A percentile compares a stretch with the other conserved stretches of the same genome.
Evolutionary conservation across 2,797 vertebrate genomes (phyloP).

Genomic region (Huso huso): DNA sequence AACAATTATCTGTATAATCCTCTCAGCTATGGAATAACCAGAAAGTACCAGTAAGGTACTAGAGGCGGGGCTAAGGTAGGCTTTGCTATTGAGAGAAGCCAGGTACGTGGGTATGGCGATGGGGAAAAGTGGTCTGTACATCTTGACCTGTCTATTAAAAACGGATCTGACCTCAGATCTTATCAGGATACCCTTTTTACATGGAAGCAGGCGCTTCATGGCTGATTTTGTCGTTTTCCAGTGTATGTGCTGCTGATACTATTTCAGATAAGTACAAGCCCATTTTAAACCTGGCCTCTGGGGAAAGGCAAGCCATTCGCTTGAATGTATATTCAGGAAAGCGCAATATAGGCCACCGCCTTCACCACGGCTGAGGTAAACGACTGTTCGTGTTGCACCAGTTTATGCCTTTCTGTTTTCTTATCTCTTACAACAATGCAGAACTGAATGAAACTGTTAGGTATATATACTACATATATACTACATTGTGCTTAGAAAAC

Average conservation of each 20-base stretch:
- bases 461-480: no score
- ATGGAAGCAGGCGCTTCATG: constrained; percentile 22
- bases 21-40: constrained; percentile 29
- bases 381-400: no score
- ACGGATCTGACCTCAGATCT: constrained; percentile 18
- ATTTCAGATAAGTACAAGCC: constrained; percentile 25
- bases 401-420: no score
- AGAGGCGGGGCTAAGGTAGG: constrained; percentile 1
- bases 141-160: constrained; percentile 23
- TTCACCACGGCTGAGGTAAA: no score
- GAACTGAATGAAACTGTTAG: no score
- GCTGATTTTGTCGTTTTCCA: constrained; percentile 16
- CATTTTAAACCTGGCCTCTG: constrained; percentile 25
- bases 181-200: constrained; percentile 11
- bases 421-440: no score
- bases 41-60: background rate
- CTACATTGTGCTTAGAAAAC: no score
- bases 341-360: constrained; percentile 12
- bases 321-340: constrained; percentile 26
- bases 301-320: constrained; percentile 12
- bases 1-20: constrained; percentile 43
- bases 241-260: constrained; percentile 15
- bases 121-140: no score
- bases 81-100: background rate
- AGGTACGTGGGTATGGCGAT: background rate